Evolutionary conservation across 2,797 vertebrate genomes (phyloP), one percentile per base, ranked within the genome.

Genomic region (Lates japonicus): DNA sequence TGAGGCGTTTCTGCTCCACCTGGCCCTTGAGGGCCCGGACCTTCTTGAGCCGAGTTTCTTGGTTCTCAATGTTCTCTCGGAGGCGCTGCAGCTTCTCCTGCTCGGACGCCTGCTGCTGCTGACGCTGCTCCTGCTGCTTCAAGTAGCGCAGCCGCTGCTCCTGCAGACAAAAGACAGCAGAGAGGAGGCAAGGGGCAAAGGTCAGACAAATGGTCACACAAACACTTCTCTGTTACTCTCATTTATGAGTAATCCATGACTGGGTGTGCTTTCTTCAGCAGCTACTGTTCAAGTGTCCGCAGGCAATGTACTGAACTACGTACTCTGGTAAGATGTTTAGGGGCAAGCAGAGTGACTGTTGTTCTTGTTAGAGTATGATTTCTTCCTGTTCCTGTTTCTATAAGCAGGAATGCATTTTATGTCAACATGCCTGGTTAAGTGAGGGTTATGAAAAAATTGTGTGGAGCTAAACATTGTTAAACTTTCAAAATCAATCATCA

Each of bases 1-100:
- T 98, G 49, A 98, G 95, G 22, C 98, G 96, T 86, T 99, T 99
- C 94, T 99, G 98, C 78, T 99, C 98, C 93, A 99, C 98, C 0
- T 98, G 98, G 82, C 98, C 98, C 90, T 97, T 98, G n/a, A 99
- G 94, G 0, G 97, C 97, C 74, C 98, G 96, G 80, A 99, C 98
- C 93, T 98, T 97, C 88, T 97, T 97, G 12, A 99, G 96, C 69
- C 98, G 97, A 44, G 96, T 96, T 88, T 99, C 98, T 91, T 99
- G 98, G 90, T 95, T 98, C 84, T 99, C 98, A 0, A 98, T 97
- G 68, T 98, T 97, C 83, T 99, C 97, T 57, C 96, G 90, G 17
- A 99, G 95, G 63, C 96, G 92, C 81, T 96, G 97, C 9, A 99
- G 96, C 83, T 97, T 99, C 89, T 99, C 98, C 92, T 98, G 97